A percentile compares a stretch with the other conserved stretches of the same genome.
These are phyloP conservation scores for Pegea sp. DNA, from an alignment of 23 tunicate species.

Conservation along the genomic window DNA sequence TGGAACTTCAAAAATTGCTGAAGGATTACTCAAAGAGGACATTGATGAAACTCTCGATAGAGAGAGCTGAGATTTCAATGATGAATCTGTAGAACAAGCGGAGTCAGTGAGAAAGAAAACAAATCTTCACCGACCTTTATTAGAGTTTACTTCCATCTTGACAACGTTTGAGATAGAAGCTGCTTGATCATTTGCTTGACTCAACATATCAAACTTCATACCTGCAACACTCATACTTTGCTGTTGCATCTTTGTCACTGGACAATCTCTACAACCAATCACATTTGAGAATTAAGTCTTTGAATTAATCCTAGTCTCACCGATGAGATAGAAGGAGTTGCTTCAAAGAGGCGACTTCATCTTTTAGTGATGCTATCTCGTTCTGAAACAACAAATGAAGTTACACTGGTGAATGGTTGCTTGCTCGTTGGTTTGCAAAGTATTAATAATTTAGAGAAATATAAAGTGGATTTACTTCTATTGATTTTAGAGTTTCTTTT, in stretches of 20 bases:
- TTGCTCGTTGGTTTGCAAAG: too few relatives aligned
- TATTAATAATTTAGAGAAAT: too few relatives aligned
- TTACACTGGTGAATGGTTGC: too few relatives aligned
- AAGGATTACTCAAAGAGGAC: too few relatives aligned
- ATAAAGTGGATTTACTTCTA: too few relatives aligned
- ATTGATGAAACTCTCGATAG: too few relatives aligned
- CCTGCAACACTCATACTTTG: slow-evolving; percentile 64
- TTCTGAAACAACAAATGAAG: slow-evolving; percentile 47
- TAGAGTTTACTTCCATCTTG: too few relatives aligned
- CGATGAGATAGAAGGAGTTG: slow-evolving; percentile 80
- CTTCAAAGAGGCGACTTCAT: slow-evolving; percentile 74
- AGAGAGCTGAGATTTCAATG: too few relatives aligned
- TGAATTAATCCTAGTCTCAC: slow-evolving; percentile 6
- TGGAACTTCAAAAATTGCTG: too few relatives aligned
- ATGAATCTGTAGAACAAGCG: too few relatives aligned
- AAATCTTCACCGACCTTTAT: too few relatives aligned
- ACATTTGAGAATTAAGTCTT: neutral
- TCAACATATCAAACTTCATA: slow-evolving; percentile 18
- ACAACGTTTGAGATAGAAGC: neutral
- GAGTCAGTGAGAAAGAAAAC: too few relatives aligned
- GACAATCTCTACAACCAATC: slow-evolving; percentile 34
- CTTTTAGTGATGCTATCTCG: slow-evolving; percentile 67
- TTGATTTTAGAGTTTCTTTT: neutral
- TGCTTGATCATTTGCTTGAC: neutral
- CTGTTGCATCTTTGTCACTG: slow-evolving; percentile 87